Base-by-base conservation (phyloP, 1,140 invertebrate genomes). In the Scaptomyza pallida region DNA sequence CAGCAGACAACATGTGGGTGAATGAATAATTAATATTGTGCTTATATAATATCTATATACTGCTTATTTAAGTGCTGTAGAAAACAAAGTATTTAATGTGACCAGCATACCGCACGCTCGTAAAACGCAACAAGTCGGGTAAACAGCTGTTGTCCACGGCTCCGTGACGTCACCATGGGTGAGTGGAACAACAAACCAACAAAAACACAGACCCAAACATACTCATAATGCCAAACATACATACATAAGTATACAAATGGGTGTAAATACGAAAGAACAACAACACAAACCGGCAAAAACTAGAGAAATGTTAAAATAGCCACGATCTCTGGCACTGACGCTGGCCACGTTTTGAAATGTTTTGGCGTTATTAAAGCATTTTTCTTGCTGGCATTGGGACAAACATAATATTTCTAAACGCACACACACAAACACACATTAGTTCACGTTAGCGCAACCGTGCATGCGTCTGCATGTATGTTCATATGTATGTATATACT, bases 251-350 rank as follows among this genome's bases (percentile, higher is more conserved):
- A 35, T 35, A 8, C 23, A 30, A 23, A 43, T 17, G n/a, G 19
- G 26, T 10, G 52, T 33, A 17, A 50, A 16, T 41, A 50, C 26
- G 35, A 68, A 35, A 57, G 33, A 57, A 45, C 56, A 69, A 73
- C 48, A 68, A 61, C 30, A 51, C 13, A 62, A 74, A 70, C 72
- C 67, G 72, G 72, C 72, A 71, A 64, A 40, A 74, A 74, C 60
- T 59, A 71, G 72, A 56, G 67, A 70, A 64, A 64, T 74, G 48
- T 21, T 57, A 74, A 74, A 71, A 71, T 74, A 71, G 72, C 45
- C 43, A 47, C 65, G 33, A 67, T 65, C 45, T 69, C 65, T 70
- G 52, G 26, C 43, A 40, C 48, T 54, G 50, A 13, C 21, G 12
- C 43, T 55, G 70, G 41, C 54, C 59, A 57, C 44, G 65, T 70